A percentile compares a stretch with the other conserved stretches of the same genome.
Evolutionary conservation across 1,140 invertebrate genomes (phyloP).

Genomic region (Calephelis nemesis): DNA sequence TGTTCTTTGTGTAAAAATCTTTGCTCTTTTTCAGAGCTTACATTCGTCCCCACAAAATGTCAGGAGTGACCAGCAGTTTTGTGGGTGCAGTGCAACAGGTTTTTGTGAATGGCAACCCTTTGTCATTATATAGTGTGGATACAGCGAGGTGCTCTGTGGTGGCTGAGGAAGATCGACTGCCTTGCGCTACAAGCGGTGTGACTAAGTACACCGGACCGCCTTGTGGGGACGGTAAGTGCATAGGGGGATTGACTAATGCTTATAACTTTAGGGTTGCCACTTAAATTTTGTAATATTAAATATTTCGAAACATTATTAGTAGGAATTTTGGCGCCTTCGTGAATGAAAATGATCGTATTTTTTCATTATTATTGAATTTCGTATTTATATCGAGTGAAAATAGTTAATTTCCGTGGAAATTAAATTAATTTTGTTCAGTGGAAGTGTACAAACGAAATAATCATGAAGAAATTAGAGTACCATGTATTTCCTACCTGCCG

Average conservation of each 20-base stretch:
- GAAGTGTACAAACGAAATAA: too few species aligned
- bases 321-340: too few species aligned
- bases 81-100: constrained; percentile 92
- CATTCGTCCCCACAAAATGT: constrained; percentile 85
- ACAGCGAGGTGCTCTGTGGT: constrained; percentile 66
- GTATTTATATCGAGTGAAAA: too few species aligned
- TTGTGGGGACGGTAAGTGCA: constrained; percentile 64
- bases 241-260: constrained; percentile 22
- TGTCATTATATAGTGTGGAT: constrained; percentile 60
- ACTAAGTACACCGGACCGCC: constrained; percentile 71
- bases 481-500: too few species aligned
- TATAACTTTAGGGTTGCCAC: constrained; percentile 15
- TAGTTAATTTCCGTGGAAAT: too few species aligned
- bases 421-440: too few species aligned
- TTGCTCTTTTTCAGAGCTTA: constrained; percentile 79
- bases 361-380: too few species aligned
- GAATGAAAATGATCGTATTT: too few species aligned
- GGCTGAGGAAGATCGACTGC: constrained; percentile 68
- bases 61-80: constrained; percentile 87
- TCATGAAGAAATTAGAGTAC: too few species aligned
- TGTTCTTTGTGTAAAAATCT: constrained; percentile 27
- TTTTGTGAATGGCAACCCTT: constrained; percentile 87
- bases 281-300: neutral
- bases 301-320: too few species aligned
- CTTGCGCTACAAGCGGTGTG: constrained; percentile 72